Evolutionary conservation across 2,113 vertebrate genomes (phyloP).

Genomic region (Lasiurus borealis): DNA sequence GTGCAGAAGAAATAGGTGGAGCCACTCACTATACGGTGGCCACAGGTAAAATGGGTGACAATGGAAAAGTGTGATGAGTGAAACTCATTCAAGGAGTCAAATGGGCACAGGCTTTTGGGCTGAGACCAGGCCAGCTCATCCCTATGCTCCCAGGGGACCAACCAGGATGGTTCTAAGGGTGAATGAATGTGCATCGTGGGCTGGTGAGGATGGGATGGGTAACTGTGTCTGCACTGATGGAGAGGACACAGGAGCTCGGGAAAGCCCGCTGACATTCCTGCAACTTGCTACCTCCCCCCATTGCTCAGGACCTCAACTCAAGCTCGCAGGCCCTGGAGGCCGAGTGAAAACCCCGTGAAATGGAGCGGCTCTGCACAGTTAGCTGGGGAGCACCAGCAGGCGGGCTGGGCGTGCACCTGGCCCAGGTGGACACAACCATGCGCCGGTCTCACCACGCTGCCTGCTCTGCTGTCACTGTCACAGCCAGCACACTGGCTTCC

Average conservation of each 20-base stretch:
- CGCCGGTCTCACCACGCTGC: accelerated
- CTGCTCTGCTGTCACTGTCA: background rate
- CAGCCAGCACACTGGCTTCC: background rate
- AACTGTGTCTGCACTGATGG: no score
- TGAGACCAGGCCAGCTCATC: background rate
- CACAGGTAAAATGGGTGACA: no score
- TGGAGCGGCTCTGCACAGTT: background rate
- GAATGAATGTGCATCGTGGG: background rate
- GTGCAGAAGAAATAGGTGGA: background rate
- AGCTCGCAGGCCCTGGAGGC: background rate
- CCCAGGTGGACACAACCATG: background rate
- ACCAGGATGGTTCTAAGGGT: background rate
- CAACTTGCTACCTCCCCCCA: background rate
- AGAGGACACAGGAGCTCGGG: background rate
- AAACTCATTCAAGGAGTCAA: background rate
- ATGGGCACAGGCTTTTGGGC: background rate
- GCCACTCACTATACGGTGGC: background rate
- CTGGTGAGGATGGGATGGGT: background rate
- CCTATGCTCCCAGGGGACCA: background rate
- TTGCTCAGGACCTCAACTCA: background rate
- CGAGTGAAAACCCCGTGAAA: background rate
- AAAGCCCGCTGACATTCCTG: background rate
- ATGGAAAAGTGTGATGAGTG: background rate
- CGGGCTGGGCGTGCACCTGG: background rate
- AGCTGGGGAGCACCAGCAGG: accelerated